Percentiles rank a stretch among this genome's conserved stretches.
Evolutionary conservation across 2,888 invertebrate genomes (phyloP).

Genomic region (Melieria omissa): DNA sequence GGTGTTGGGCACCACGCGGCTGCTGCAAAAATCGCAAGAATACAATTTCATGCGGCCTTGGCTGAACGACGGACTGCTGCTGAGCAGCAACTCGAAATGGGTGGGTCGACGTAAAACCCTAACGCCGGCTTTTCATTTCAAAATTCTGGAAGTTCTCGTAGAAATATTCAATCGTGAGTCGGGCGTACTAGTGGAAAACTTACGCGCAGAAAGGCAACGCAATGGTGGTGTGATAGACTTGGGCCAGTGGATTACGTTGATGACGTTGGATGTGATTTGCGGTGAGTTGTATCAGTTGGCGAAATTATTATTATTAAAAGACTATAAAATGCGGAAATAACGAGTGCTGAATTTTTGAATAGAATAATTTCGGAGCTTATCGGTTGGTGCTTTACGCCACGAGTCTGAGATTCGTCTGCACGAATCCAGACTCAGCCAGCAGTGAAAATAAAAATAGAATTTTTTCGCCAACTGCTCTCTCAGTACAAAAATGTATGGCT

Average conservation of each 20-base stretch:
- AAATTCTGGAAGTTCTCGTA: conserved; percentile 77
- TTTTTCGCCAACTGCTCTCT: too few relatives aligned
- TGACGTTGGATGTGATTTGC: conserved; percentile 55
- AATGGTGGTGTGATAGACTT: conserved; percentile 66
- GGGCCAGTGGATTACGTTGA: conserved; percentile 69
- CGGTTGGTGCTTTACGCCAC: too few relatives aligned
- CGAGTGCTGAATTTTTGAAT: too few relatives aligned
- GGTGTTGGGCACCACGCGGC: conserved; percentile 41
- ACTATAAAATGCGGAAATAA: too few relatives aligned
- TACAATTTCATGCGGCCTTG: conserved; percentile 49
- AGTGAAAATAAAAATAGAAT: too few relatives aligned
- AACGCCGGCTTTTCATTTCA: conserved; percentile 82
- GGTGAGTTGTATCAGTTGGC: conserved; percentile 62
- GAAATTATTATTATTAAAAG: too few relatives aligned
- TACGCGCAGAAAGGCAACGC: conserved; percentile 55
- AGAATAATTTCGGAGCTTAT: too few relatives aligned
- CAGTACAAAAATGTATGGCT: too few relatives aligned
- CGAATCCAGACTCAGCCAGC: too few relatives aligned
- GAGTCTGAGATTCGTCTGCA: too few relatives aligned
- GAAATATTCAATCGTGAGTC: conserved; percentile 74
- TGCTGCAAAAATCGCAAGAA: conserved; percentile 47
- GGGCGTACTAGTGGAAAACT: conserved; percentile 66
- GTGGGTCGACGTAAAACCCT: conserved; percentile 74
- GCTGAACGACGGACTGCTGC: conserved; percentile 53
- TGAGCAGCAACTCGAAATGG: conserved; percentile 69